These are phyloP conservation scores for Tachina fera DNA, from an alignment of 2,888 invertebrate species.

Conservation along the genomic window DNA sequence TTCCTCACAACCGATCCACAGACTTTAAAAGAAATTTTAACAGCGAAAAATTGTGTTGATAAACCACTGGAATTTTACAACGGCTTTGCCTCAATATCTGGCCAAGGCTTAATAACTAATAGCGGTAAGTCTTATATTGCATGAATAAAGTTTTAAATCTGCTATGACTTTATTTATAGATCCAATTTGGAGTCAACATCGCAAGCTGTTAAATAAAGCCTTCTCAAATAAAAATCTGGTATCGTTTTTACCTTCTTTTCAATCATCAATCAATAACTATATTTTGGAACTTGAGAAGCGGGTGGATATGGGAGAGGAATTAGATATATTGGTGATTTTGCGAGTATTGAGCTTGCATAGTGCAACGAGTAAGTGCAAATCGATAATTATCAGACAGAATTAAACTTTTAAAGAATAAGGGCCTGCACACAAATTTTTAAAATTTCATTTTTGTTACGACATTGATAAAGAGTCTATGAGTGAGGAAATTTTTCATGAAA, in stretches of 20 bases:
- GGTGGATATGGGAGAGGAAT: not conserved
- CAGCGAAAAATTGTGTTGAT: constrained; percentile 27
- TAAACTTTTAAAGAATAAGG: too few relatives aligned
- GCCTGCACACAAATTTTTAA: too few relatives aligned
- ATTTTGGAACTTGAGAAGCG: not conserved
- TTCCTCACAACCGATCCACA: constrained; percentile 35
- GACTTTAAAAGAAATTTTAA: constrained; percentile 23
- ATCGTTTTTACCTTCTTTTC: constrained; percentile 42
- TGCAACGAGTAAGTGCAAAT: constrained; percentile 35
- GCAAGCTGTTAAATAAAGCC: constrained; percentile 28
- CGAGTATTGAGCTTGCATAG: not conserved
- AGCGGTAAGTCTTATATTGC: not conserved
- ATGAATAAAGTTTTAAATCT: not conserved
- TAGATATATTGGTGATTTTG: constrained; percentile 8
- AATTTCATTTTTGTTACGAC: too few relatives aligned
- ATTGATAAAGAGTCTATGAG: too few relatives aligned
- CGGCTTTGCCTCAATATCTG: not conserved
- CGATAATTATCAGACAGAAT: too few relatives aligned
- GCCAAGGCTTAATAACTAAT: constrained; percentile 16
- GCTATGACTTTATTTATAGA: not conserved
- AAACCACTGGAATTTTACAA: constrained; percentile 10
- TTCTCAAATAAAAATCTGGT: constrained; percentile 6
- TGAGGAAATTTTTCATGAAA: too few relatives aligned
- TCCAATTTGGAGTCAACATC: constrained; percentile 39
- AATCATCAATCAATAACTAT: not conserved